Percentiles rank a stretch among this genome's conserved stretches.
Evolutionary conservation across 2,113 vertebrate species (phyloP).

Genomic region (Paradisaea rubra): DNA sequence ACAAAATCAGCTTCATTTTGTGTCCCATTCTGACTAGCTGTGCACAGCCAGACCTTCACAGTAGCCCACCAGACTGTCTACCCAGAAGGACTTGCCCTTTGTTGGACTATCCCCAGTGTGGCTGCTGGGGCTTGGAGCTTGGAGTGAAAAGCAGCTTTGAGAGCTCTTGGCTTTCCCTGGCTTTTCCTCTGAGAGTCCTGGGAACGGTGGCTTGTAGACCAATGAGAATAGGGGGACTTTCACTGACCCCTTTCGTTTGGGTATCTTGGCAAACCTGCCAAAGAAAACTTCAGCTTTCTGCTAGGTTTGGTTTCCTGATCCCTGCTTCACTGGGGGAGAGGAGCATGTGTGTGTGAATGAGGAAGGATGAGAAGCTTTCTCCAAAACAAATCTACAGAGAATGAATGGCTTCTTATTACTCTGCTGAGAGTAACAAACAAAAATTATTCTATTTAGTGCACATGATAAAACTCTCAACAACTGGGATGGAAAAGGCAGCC

Average conservation of each 20-base stretch:
- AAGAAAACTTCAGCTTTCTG: constrained; percentile 24
- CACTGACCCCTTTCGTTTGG: constrained; percentile 15
- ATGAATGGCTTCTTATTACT: neutral
- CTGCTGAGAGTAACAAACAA: neutral
- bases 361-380: neutral
- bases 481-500: neutral
- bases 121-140: neutral
- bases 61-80: neutral
- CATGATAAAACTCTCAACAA: neutral
- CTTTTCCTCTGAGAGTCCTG: neutral
- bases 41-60: neutral
- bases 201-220: neutral
- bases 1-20: neutral
- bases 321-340: accelerated
- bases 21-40: neutral
- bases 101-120: neutral
- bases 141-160: neutral
- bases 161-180: neutral
- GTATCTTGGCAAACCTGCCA: constrained; percentile 34
- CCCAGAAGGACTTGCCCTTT: neutral
- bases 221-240: constrained; percentile 21
- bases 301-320: neutral
- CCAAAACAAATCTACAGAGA: neutral
- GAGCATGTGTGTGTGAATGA: accelerated
- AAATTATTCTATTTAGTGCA: neutral